Evolutionary conservation across 2,888 invertebrate genomes (phyloP).

Genomic region (Dynastes grantii): DNA sequence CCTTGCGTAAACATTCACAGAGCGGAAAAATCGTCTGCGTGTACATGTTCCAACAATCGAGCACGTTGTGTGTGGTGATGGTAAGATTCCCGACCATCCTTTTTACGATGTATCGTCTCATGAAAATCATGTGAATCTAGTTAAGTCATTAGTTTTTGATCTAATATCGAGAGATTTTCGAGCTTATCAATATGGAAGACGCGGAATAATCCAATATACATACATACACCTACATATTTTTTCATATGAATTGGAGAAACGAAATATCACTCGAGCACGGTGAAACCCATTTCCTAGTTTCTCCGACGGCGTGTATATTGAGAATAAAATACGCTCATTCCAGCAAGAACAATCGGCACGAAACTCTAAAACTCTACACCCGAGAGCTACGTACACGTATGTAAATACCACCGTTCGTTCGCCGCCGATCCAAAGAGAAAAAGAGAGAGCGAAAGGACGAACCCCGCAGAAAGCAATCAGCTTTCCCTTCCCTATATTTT

Average conservation of each 20-base stretch:
- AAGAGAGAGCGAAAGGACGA: slow-evolving; percentile 35
- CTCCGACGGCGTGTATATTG: background rate
- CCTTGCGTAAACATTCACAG: no score
- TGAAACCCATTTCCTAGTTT: slow-evolving; percentile 37
- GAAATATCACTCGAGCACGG: background rate
- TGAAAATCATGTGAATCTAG: no score
- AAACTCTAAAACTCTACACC: background rate
- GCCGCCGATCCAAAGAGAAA: slow-evolving; percentile 15
- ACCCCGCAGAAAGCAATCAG: slow-evolving; percentile 34
- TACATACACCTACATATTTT: slow-evolving; percentile 6
- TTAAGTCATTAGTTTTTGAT: no score
- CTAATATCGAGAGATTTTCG: no score
- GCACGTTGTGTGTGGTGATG: no score
- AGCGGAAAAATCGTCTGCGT: no score
- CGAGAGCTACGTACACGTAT: background rate
- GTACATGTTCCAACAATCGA: no score
- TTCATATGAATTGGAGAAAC: slow-evolving; percentile 10
- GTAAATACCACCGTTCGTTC: background rate
- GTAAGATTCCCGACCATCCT: no score
- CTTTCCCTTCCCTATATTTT: slow-evolving; percentile 37
- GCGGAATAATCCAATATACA: no score
- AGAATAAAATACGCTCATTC: slow-evolving; percentile 29
- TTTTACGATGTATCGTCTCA: no score
- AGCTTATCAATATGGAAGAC: no score
- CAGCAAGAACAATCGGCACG: slow-evolving; percentile 4